These are phyloP conservation scores for Oligia fasciuncula DNA, from an alignment of 2,888 invertebrate species.

Conservation along the genomic window DNA sequence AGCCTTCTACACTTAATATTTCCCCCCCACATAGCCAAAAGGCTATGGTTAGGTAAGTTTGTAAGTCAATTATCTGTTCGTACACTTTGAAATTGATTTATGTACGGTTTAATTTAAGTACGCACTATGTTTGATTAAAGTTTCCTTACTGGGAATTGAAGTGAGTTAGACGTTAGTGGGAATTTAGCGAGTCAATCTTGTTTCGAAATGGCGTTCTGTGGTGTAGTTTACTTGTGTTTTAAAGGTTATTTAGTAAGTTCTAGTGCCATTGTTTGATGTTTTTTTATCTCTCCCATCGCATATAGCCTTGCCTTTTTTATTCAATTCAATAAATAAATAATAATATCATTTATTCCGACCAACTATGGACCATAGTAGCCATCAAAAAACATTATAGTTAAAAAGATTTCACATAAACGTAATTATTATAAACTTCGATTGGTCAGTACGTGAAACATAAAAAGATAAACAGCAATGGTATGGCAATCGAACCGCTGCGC, in stretches of 20 bases:
- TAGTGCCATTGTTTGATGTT: not conserved
- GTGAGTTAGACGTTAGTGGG: constrained; percentile 44
- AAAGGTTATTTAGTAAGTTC: constrained; percentile 1
- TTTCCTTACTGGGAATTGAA: constrained; percentile 56
- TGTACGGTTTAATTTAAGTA: constrained; percentile 64
- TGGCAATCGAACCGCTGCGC: not conserved
- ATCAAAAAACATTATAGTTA: too few species aligned
- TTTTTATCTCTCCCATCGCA: too few species aligned
- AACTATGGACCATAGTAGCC: too few species aligned
- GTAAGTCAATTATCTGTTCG: constrained; percentile 63
- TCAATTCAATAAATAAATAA: not conserved
- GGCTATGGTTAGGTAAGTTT: constrained; percentile 96
- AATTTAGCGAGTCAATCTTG: constrained; percentile 42
- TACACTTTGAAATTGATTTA: constrained; percentile 65
- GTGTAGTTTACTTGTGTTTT: constrained; percentile 18
- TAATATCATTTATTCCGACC: too few species aligned
- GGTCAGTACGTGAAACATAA: too few species aligned
- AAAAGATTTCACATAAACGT: too few species aligned
- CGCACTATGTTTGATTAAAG: constrained; percentile 59
- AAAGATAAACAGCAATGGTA: too few species aligned
- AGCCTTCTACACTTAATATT: constrained; percentile 98
- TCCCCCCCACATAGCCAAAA: constrained; percentile 97
- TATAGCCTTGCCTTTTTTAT: not conserved
- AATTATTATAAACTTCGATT: too few species aligned
- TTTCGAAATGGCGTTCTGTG: constrained; percentile 18